phyloP scores from a whole-genome alignment of 2,113 vertebrate genomes.

The Okapia johnstoni region DNA sequence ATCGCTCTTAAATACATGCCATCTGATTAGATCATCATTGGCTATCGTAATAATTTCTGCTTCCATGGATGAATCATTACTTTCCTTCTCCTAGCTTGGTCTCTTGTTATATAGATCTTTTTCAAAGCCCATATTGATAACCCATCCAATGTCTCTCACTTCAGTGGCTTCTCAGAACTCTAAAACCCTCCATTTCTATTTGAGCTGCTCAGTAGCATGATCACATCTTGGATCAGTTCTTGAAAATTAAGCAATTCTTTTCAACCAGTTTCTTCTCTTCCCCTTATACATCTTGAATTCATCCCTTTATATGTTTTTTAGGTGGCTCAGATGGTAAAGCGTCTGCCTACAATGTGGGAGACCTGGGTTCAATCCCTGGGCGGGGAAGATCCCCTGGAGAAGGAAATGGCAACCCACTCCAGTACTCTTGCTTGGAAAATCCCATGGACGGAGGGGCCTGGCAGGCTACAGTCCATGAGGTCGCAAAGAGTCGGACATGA shows the following conservation, averaged over 20 bases:
- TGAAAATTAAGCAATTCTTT: conserved; percentile 35
- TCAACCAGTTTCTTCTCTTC: background rate
- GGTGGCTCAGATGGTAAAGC: no score
- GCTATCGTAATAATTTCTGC: conserved; percentile 9
- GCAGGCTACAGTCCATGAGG: no score
- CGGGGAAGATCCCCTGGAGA: no score
- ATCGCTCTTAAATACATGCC: conserved; percentile 39
- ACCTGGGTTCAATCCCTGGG: no score
- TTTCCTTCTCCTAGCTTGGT: conserved; percentile 13
- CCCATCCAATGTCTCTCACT: background rate
- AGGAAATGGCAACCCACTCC: no score
- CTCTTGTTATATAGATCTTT: background rate
- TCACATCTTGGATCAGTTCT: background rate
- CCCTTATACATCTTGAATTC: background rate
- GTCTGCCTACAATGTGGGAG: no score
- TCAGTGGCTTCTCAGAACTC: background rate
- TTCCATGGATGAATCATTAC: conserved; percentile 7
- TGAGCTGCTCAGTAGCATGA: background rate
- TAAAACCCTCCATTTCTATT: background rate
- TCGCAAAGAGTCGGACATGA: no score
- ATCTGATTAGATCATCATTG: conserved; percentile 54
- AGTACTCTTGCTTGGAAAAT: no score
- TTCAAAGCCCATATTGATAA: conserved; percentile 15
- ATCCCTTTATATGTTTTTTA: conserved; percentile 12
- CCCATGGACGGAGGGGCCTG: no score